Percentiles rank a stretch among this genome's conserved stretches.
Conservation (phyloP, 2,888 invertebrate genomes). For the Ecliptopera silaceata region DNA sequence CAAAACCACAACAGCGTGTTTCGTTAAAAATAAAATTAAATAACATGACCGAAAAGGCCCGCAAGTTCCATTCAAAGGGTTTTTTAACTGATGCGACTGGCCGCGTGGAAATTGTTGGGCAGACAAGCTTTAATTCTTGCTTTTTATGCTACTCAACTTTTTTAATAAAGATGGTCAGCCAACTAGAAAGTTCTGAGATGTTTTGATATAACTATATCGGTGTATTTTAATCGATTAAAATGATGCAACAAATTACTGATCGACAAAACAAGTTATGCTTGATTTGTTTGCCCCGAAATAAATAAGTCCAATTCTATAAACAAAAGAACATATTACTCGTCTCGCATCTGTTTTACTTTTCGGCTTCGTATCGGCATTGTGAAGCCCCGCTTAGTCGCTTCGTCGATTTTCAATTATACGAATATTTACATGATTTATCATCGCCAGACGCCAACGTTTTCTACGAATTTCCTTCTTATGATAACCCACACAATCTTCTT, state of each 20-base stretch:
- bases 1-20: constrained; percentile 18
- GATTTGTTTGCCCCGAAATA: not conserved
- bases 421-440: constrained; percentile 28
- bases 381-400: constrained; percentile 23
- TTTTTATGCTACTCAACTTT: too few relatives aligned
- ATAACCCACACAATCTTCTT: constrained; percentile 27
- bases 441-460: constrained; percentile 15
- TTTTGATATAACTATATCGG: too few relatives aligned
- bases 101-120: constrained; percentile 7
- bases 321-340: not conserved
- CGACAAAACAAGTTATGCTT: not conserved
- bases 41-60: constrained; percentile 6
- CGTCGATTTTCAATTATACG: constrained; percentile 33
- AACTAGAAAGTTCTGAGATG: too few relatives aligned
- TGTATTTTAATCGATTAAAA: too few relatives aligned
- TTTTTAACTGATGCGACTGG: constrained; percentile 16
- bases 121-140: not conserved
- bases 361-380: constrained; percentile 11
- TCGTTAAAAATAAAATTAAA: constrained; percentile 20
- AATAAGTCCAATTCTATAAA: not conserved
- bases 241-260: not conserved
- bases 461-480: constrained; percentile 18
- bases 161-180: too few relatives aligned
- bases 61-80: constrained; percentile 6
- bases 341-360: constrained; percentile 17